These are phyloP conservation scores for Sarotherodon lohbergeri DNA, from an alignment of 2,113 vertebrate genomes.

Conservation along the genomic window DNA sequence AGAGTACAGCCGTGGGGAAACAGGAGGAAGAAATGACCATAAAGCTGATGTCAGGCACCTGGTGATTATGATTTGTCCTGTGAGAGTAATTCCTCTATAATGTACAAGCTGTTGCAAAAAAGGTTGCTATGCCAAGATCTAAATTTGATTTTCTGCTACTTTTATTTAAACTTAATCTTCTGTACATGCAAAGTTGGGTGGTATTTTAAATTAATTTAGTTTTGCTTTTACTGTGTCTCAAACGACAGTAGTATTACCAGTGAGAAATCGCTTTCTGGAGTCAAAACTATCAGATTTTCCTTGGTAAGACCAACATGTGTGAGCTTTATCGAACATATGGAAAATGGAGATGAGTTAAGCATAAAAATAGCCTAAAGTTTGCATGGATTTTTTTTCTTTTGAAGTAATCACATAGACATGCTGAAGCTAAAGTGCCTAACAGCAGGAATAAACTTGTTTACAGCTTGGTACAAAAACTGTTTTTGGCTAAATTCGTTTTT, in stretches of 20 bases:
- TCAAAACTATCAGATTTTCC: neutral
- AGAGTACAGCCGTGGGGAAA: neutral
- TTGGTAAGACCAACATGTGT: neutral
- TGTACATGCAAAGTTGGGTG: neutral
- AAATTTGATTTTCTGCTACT: neutral
- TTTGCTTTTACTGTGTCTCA: neutral
- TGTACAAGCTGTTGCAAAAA: conserved; percentile 3
- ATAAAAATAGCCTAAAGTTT: neutral
- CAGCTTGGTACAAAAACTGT: neutral
- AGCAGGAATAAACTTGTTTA: neutral
- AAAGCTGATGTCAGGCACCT: neutral
- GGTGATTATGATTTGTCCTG: conserved; percentile 3
- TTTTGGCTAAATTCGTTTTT: neutral
- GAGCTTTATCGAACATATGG: neutral
- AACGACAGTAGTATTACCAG: neutral
- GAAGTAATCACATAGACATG: neutral
- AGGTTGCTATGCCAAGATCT: neutral
- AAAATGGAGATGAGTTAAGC: neutral
- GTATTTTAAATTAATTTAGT: neutral
- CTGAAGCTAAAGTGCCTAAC: neutral
- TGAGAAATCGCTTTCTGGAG: neutral
- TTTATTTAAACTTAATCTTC: neutral
- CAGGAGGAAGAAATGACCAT: neutral
- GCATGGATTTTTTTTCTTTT: neutral
- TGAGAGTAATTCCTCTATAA: conserved; percentile 3